Evolutionary conservation across 2,113 vertebrate genomes (phyloP).

Genomic region (Philantomba maxwellii): DNA sequence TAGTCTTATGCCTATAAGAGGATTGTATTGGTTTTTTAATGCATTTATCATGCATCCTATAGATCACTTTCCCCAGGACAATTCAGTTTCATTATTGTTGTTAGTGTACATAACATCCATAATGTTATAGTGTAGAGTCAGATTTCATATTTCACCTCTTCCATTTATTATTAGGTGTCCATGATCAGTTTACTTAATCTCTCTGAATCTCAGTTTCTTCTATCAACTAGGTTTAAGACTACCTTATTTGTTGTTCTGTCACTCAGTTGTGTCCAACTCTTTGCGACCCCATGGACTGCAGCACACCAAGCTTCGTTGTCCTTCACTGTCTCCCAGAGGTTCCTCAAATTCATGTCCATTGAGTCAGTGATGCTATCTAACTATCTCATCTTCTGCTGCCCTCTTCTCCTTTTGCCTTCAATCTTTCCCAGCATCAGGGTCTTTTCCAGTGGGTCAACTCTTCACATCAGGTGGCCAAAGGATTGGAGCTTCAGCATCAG

Average conservation of each 20-base stretch:
- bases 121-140: background rate
- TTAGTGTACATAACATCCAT: background rate
- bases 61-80: background rate
- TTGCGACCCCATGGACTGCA: background rate
- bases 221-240: background rate
- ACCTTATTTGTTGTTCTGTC: background rate
- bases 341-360: background rate
- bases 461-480: background rate
- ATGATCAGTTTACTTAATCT: background rate
- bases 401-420: background rate
- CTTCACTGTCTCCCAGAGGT: background rate
- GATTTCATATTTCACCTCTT: background rate
- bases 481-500: background rate
- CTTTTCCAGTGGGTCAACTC: background rate
- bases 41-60: background rate
- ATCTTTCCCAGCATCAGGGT: background rate
- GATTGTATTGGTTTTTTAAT: background rate
- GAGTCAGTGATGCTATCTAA: background rate
- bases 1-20: background rate
- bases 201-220: background rate
- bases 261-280: background rate
- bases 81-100: background rate
- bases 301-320: background rate
- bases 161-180: background rate
- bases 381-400: background rate